phyloP scores from a whole-genome alignment of 2,888 invertebrate species.

The Cheilosia grossa region DNA sequence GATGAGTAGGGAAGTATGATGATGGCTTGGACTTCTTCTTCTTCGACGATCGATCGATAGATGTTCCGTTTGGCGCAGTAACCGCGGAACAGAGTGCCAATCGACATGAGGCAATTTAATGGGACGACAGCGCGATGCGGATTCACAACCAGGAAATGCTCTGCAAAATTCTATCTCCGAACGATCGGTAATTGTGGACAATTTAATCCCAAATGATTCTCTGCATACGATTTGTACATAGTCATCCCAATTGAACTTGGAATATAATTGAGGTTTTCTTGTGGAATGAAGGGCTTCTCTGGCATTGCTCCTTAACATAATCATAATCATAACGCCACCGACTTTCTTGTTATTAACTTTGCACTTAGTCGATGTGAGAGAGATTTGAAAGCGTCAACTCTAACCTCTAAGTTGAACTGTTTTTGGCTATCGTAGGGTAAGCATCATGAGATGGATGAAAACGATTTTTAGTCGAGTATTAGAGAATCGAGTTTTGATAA shows the following conservation, averaged over 20 bases:
- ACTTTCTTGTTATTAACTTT: neutral
- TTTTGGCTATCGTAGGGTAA: no score
- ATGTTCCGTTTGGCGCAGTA: slow-evolving; percentile 43
- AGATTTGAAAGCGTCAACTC: no score
- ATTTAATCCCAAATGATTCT: slow-evolving; percentile 59
- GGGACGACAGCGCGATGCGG: slow-evolving; percentile 30
- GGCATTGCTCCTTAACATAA: neutral
- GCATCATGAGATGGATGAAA: no score
- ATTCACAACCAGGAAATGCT: slow-evolving; percentile 68
- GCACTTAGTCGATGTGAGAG: no score
- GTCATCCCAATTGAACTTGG: slow-evolving; percentile 37
- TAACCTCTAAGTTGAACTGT: no score
- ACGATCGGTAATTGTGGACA: slow-evolving; percentile 65
- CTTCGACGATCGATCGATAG: slow-evolving; percentile 48
- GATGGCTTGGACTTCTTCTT: slow-evolving; percentile 40
- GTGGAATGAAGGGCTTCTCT: neutral
- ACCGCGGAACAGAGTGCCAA: slow-evolving; percentile 51
- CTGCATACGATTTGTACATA: slow-evolving; percentile 42
- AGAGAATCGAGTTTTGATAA: no score
- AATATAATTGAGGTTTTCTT: slow-evolving; percentile 25
- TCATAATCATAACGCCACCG: neutral
- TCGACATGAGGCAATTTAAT: slow-evolving; percentile 66
- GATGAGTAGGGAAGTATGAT: slow-evolving; percentile 34
- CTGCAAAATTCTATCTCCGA: slow-evolving; percentile 60
- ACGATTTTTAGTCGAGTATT: no score